Evolutionary conservation across 2,113 vertebrate species (phyloP).

Genomic region (Alligator mississippiensis): DNA sequence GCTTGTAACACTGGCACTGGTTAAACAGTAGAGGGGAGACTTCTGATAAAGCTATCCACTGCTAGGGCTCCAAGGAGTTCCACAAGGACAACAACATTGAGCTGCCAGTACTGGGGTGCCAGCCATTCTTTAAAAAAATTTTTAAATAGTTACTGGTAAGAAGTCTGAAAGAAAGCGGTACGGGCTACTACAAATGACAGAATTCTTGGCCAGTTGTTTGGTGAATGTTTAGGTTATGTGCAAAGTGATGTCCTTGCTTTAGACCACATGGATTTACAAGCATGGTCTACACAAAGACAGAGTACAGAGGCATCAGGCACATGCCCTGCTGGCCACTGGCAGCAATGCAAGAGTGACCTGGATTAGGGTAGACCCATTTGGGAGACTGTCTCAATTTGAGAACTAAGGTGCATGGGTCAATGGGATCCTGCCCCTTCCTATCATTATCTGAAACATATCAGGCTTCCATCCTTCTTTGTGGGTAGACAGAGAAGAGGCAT

Average conservation of each 20-base stretch:
- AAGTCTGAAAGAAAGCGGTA: not conserved
- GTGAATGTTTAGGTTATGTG: not conserved
- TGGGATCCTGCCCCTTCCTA: not conserved
- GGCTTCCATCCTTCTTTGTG: not conserved
- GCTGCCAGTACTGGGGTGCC: conserved; percentile 29
- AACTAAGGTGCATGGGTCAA: not conserved
- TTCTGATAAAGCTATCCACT: conserved; percentile 77
- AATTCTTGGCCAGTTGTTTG: not conserved
- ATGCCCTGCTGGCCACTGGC: not conserved
- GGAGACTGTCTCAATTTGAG: not conserved
- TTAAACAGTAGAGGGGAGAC: conserved; percentile 74
- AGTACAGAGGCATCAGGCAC: rapidly evolving
- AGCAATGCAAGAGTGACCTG: rapidly evolving
- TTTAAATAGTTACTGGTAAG: not conserved
- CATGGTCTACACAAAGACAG: not conserved
- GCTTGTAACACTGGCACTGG: conserved; percentile 87
- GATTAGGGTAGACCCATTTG: not conserved
- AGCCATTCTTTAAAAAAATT: not conserved
- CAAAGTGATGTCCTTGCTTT: not conserved
- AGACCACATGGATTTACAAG: rapidly evolving
- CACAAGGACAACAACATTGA: conserved; percentile 13
- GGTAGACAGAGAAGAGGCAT: not conserved
- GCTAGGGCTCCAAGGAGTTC: conserved; percentile 63
- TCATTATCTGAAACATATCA: not conserved
- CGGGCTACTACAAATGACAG: not conserved